Percentiles rank a stretch among this genome's conserved stretches.
Conservation (phyloP, 2,797 vertebrate genomes). For the Trachops cirrhosus region DNA sequence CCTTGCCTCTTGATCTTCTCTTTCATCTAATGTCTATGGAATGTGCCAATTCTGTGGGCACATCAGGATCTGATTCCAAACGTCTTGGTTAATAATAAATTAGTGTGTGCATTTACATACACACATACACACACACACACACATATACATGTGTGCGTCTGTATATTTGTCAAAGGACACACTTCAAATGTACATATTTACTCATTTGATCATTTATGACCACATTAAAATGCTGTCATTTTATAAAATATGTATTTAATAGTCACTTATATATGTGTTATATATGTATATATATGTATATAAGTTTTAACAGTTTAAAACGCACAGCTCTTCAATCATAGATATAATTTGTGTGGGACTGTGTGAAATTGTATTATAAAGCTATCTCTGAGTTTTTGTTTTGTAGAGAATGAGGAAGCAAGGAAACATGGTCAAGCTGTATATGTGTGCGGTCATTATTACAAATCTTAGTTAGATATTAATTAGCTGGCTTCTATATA, state of each 20-base stretch:
- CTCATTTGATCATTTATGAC: constrained; percentile 52
- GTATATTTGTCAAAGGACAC: neutral
- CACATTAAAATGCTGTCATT: constrained; percentile 68
- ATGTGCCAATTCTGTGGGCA: neutral
- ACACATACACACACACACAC: rapidly evolving
- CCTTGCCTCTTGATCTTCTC: neutral
- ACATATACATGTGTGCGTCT: neutral
- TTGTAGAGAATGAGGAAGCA: neutral
- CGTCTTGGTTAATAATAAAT: constrained; percentile 43
- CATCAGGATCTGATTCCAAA: constrained; percentile 53
- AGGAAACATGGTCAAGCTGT: neutral
- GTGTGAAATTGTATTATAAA: neutral
- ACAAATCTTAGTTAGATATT: neutral
- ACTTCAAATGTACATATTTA: constrained; percentile 43
- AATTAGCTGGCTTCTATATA: neutral
- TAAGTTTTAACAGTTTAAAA: neutral
- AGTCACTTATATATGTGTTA: constrained; percentile 55
- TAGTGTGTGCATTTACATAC: neutral
- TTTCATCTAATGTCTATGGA: neutral
- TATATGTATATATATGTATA: neutral
- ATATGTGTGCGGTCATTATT: neutral
- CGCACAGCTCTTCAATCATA: neutral
- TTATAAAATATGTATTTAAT: constrained; percentile 53
- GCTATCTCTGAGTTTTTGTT: neutral
- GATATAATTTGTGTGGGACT: neutral